Conservation (phyloP, 2,113 vertebrate species). For the Oryzias woworae region DNA sequence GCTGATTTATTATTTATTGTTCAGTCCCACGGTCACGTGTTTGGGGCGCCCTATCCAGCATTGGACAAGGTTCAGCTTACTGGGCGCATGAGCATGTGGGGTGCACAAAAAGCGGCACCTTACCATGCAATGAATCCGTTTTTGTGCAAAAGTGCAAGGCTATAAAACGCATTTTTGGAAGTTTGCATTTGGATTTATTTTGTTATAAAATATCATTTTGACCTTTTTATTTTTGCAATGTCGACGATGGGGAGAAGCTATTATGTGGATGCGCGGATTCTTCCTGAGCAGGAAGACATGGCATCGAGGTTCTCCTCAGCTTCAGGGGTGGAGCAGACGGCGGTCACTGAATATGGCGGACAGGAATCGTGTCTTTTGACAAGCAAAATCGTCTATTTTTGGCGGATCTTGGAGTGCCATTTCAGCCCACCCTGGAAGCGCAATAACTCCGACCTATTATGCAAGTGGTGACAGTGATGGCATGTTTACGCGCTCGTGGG, state of each 20-base stretch:
- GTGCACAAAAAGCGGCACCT: constrained; percentile 87
- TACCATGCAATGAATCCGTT: constrained; percentile 81
- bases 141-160: constrained; percentile 75
- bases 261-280: constrained; percentile 90
- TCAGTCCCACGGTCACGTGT: constrained; percentile 92
- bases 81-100: constrained; percentile 88
- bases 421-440: constrained; percentile 80
- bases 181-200: constrained; percentile 4
- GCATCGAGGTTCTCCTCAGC: constrained; percentile 85
- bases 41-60: constrained; percentile 86
- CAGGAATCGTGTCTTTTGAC: constrained; percentile 91
- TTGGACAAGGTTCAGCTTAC: constrained; percentile 90
- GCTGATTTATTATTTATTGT: constrained; percentile 99
- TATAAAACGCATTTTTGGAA: constrained; percentile 6
- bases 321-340: constrained; percentile 81
- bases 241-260: constrained; percentile 92
- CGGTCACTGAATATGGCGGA: constrained; percentile 88
- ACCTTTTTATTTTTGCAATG: constrained; percentile 69
- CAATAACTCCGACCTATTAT: constrained; percentile 86
- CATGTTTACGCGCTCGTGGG: constrained; percentile 95
- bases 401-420: constrained; percentile 91
- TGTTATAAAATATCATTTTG: not conserved
- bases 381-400: constrained; percentile 92
- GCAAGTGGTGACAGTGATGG: constrained; percentile 86
- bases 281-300: constrained; percentile 88